These are phyloP conservation scores for Pitta sordida DNA, from an alignment of 2,113 vertebrate genomes.

Conservation along the genomic window DNA sequence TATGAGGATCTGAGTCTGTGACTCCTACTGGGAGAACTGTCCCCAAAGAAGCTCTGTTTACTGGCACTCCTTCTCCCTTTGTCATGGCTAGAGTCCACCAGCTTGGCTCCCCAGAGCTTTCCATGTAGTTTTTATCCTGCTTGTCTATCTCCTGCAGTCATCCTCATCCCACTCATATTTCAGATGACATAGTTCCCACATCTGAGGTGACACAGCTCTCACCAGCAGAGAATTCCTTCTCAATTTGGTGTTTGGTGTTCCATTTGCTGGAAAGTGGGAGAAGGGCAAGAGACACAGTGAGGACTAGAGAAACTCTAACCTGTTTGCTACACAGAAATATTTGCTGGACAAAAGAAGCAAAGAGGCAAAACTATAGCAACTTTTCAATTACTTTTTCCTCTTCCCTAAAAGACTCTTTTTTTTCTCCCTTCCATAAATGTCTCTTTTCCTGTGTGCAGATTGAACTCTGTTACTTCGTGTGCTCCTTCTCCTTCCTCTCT, in stretches of 20 bases:
- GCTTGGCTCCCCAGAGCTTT: neutral
- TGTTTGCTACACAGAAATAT: neutral
- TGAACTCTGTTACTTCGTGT: neutral
- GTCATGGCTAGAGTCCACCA: neutral
- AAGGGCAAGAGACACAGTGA: neutral
- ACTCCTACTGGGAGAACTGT: neutral
- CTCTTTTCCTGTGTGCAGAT: neutral
- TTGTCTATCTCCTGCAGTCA: fast-evolving
- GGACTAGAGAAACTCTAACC: neutral
- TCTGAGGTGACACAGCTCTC: neutral
- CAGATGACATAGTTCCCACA: neutral
- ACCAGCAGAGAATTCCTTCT: neutral
- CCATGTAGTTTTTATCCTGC: neutral
- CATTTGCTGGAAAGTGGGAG: neutral
- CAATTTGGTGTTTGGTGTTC: neutral
- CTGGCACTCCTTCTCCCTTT: neutral
- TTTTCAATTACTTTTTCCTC: neutral
- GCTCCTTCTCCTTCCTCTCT: neutral
- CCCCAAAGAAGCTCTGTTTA: neutral
- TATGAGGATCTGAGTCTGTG: fast-evolving
- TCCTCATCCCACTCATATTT: neutral
- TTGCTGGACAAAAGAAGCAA: neutral
- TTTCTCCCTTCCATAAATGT: neutral
- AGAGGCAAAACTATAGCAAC: neutral
- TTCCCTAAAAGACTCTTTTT: no score